Conservation (phyloP, 2,888 invertebrate genomes). For the Galerucella calmariensis region DNA sequence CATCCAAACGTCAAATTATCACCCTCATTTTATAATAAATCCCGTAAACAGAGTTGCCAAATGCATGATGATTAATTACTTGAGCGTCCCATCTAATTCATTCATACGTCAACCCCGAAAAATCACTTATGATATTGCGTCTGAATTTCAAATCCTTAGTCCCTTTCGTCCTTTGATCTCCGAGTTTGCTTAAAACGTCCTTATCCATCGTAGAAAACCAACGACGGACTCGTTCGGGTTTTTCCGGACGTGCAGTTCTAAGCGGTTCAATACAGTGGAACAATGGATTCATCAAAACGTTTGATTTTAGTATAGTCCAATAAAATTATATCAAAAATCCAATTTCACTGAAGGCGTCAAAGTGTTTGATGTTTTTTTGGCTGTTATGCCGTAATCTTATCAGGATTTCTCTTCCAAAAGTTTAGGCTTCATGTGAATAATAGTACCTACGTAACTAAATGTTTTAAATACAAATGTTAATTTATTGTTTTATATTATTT, state of each 20-base stretch:
- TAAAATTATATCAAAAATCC: not conserved
- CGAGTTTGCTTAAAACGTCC: too few species aligned
- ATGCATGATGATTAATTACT: conserved; percentile 1
- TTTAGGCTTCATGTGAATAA: too few species aligned
- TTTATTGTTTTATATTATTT: too few species aligned
- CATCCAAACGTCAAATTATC: not conserved
- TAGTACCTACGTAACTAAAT: too few species aligned
- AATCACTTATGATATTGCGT: conserved; percentile 7
- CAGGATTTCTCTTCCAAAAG: too few species aligned
- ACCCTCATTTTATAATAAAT: not conserved
- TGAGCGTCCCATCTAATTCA: not conserved
- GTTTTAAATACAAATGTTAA: too few species aligned
- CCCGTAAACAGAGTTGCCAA: conserved; percentile 2
- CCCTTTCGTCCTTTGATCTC: not conserved
- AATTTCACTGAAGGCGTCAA: too few species aligned
- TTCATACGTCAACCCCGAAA: not conserved
- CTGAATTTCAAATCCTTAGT: conserved; percentile 2
- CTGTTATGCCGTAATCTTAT: too few species aligned
- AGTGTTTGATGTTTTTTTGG: too few species aligned
- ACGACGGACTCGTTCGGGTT: not conserved
- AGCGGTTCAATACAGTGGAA: not conserved
- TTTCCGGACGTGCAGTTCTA: not conserved
- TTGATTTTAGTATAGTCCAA: not conserved
- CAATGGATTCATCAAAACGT: not conserved
- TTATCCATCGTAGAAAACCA: not conserved